A percentile compares a stretch with the other conserved stretches of the same genome.
These are phyloP conservation scores for Aphelinus atriplicis DNA, from an alignment of 1,140 invertebrate species.

Conservation along the genomic window DNA sequence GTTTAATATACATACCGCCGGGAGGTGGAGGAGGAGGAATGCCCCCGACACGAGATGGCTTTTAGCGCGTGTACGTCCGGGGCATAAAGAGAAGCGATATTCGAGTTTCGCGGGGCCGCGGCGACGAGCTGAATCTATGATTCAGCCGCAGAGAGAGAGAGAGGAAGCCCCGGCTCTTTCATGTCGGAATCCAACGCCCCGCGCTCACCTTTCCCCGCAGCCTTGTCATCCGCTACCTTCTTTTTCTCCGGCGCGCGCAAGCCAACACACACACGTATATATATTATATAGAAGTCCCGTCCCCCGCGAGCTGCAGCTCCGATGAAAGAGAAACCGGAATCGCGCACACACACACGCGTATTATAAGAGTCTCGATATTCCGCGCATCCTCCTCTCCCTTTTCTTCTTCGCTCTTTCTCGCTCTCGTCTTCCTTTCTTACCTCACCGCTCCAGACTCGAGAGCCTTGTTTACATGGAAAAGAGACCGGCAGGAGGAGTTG, in stretches of 20 bases:
- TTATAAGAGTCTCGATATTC: slow-evolving; percentile 28
- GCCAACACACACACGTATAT: slow-evolving; percentile 1
- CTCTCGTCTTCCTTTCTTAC: background rate
- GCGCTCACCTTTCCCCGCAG: slow-evolving; percentile 8
- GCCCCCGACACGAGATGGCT: too few species aligned
- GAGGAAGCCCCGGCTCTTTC: slow-evolving; percentile 26
- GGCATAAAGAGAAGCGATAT: slow-evolving; percentile 26
- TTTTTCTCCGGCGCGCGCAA: background rate
- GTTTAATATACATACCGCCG: too few species aligned
- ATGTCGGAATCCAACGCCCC: slow-evolving; percentile 34
- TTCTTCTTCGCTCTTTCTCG: background rate
- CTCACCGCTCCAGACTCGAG: background rate
- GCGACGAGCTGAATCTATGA: slow-evolving; percentile 31
- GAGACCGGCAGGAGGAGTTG: background rate
- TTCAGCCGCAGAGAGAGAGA: slow-evolving; percentile 7
- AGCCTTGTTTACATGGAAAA: slow-evolving; percentile 30
- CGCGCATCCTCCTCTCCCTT: background rate
- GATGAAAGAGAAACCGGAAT: slow-evolving; percentile 39
- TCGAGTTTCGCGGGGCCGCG: slow-evolving; percentile 32
- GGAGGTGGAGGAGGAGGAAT: background rate
- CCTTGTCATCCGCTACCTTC: background rate
- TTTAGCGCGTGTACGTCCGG: too few species aligned
- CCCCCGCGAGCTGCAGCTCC: too few species aligned
- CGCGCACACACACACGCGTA: background rate
- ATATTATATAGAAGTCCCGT: background rate